Evolutionary conservation across 2,888 invertebrate species (phyloP), one percentile per base, ranked within the genome.

Genomic region (Deilephila porcellus): DNA sequence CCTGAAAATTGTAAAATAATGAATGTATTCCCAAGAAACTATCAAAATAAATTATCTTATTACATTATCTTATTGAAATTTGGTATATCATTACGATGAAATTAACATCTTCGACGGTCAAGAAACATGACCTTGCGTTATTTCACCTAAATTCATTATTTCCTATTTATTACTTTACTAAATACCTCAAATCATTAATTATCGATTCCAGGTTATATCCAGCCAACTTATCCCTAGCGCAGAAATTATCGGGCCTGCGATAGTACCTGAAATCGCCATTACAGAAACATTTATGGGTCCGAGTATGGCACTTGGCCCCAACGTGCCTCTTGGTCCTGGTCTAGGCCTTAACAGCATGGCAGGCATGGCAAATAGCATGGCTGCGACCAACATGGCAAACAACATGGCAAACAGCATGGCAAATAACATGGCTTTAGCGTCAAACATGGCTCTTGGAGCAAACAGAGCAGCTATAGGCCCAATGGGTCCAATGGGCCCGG

Each of bases 261-360:
- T 64, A 6, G 34, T 59, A 37, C 25, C 64, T 34, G 72, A 73
- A n/a, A 72, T 72, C 1, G 59, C 56, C 5, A 67, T 73, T 11
- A n/a, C 64, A 19, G 72, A 73, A 6, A 37, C 64, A 25, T 32
- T 72, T 29, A 56, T 73, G 11, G 72, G 67, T 25, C 56, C 63
- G n/a, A 63, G 63, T 17, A 34, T 72, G 11, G 56, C 20, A 56
- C 34, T 64, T n/a, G 64, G 34, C 2, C 37, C 72, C 34, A 72
- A 72, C 29, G 52, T 72, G 25, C 53, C 72, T 19, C 37, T 72
- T 64, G 72, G 64, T n/a, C 17, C 72, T 5, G 63, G 63, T 25
- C 53, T 72, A 19, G 72, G 72, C 4, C 5, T 73, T 17, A 56
- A 64, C 8, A 64, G 53, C 53, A 64, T 63, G 19, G 53, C 72